Evolutionary conservation across 2,113 vertebrate genomes (phyloP).

Genomic region (Pica pica): DNA sequence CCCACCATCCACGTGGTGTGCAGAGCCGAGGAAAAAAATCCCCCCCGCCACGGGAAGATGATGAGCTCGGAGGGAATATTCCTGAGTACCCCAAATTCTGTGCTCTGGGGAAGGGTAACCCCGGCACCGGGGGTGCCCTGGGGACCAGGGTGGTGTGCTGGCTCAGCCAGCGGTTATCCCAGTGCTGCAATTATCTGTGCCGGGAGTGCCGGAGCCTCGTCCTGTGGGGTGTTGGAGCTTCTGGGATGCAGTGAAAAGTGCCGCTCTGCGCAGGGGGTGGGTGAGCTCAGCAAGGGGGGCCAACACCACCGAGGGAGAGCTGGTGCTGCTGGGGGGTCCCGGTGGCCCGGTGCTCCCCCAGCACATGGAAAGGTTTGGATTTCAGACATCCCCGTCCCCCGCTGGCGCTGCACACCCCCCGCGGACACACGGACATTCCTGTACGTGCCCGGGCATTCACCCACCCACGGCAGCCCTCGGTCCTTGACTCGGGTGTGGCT

Average conservation of each 20-base stretch:
- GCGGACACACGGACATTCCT: fast-evolving
- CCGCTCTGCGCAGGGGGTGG: neutral
- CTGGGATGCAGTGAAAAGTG: neutral
- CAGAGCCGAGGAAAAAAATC: neutral
- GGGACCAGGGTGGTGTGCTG: fast-evolving
- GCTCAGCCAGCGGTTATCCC: neutral
- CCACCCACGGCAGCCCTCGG: neutral
- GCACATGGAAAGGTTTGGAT: fast-evolving
- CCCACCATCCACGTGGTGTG: neutral
- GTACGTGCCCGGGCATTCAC: fast-evolving
- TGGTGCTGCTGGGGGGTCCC: fast-evolving
- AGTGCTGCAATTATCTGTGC: fast-evolving
- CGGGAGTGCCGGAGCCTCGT: neutral
- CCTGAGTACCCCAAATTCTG: neutral
- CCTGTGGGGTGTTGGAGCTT: neutral
- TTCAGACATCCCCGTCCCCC: fast-evolving
- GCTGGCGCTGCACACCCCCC: fast-evolving
- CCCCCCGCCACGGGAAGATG: neutral
- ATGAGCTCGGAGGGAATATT: neutral
- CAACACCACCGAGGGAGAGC: fast-evolving
- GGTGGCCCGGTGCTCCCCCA: fast-evolving
- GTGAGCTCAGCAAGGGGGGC: neutral
- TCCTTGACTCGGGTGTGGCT: fast-evolving
- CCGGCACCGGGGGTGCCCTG: fast-evolving
- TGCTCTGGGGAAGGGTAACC: fast-evolving